Evolutionary conservation across 2,888 invertebrate genomes (phyloP), one percentile per base, ranked within the genome.

Genomic region (Osmoderma eremita): DNA sequence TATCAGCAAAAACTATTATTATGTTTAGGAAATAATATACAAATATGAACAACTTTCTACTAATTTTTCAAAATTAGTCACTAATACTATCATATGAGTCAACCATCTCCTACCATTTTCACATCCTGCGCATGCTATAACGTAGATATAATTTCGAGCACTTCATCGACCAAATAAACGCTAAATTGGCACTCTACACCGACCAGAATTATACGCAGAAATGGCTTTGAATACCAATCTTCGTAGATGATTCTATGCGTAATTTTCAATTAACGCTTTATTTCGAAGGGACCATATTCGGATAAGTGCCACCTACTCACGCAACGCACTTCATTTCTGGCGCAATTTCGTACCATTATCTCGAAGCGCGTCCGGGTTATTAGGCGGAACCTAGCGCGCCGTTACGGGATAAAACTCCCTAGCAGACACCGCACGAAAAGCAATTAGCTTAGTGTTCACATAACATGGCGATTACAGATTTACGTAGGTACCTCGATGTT

Each of bases 221-320:
- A 53, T 12, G 18, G 36, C 5, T 17, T 39, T 12, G 36, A 38
- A 38, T 53, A 30, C 48, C 17, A 45, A 17, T 45, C n/a, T 61
- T 17, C 4, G 12, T 24, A 30, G 45, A 24, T 30, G 17, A 45
- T 17, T 30, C 18, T n/a, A 36, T 61, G 45, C 45, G 45, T 61
- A 61, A 61, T 61, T 61, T 61, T 61, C 58, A 61, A 61, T 61
- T 61, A 61, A 45, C 45, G 58, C 42, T 15, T 61, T 61, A 45
- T 15, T 61, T 24, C 24, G 58, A 45, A 45, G 45, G 38, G 38
- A 10, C 6, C 4, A 18, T 18, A 12, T 30, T 18, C 17, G 53
- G 38, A 53, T 53, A 53, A 53, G 53, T 39, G n/a, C 53, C 36
- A 38, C 13, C 41, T 17, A 30, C 58, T 22, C 20, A 45, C 58